Evolutionary conservation across 1,140 invertebrate species (phyloP), one percentile per base, ranked within the genome.

Genomic region (Odontomachus brunneus): DNA sequence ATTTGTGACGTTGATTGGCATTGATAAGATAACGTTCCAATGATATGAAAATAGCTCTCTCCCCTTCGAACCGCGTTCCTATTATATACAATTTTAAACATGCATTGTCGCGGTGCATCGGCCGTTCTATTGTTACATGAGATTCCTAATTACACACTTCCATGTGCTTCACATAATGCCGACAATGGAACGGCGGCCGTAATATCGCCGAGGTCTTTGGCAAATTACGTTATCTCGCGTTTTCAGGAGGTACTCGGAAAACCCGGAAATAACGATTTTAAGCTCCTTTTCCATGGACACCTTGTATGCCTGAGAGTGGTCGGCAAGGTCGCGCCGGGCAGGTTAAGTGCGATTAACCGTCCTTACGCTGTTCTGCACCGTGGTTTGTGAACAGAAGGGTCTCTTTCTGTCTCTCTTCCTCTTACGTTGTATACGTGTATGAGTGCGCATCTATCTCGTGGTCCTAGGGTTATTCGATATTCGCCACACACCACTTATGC

Each of bases 281-380:
- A 76, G 60, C 57, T 73, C 22, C 65, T 38, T 19, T 82, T 82
- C 78, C 14, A 15, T 24, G 53, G 53, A 49, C 44, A 24, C 12
- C 19, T 22, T 44, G 38, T 48, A 49, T 22, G 49, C 60, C 69
- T 44, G 26, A 33, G 80, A 38, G 1, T 15, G 63, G 24, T 72
- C 33, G 15, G 44, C 51, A 48, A 82, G 78, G 75, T 67, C 51
- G 51, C 55, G 51, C 14, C 33, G 60, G 51, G 63, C 26, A 38
- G 5, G 75, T 55, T 44, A 67, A 82, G 69, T 69, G 83, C 84
- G 83, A 85, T 86, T 85, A 86, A 86, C 85, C 55, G 51, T 49
- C 53, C 49, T 85, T 84, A 69, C 69, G 76, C 69, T 86, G 24
- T 57, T 62, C 82, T 33, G 74, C 82, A 67, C 26, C 51, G 76